phyloP scores from a whole-genome alignment of 2,797 vertebrate species.

The Setipinna tenuifilis region DNA sequence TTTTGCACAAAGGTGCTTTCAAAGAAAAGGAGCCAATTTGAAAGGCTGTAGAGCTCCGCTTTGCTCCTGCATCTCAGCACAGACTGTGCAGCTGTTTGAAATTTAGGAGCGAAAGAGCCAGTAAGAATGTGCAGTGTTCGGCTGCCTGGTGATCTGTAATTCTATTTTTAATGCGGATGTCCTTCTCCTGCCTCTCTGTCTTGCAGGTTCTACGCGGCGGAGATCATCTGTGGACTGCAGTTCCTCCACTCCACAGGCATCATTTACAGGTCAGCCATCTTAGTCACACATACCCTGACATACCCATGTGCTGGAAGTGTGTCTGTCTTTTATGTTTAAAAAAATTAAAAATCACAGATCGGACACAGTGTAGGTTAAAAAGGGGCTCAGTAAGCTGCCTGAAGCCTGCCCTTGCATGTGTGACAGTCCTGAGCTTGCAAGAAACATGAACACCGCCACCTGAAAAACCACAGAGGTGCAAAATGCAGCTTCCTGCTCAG shows the following conservation, averaged over 20 bases:
- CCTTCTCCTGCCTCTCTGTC: constrained; percentile 28
- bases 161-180: constrained; percentile 30
- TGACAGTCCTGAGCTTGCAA: neutral
- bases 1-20: neutral
- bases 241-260: constrained; percentile 94
- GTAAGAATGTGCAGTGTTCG: neutral
- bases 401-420: neutral
- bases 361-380: neutral
- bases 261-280: constrained; percentile 87
- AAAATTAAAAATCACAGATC: neutral
- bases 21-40: neutral
- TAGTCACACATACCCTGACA: neutral
- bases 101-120: neutral
- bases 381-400: neutral
- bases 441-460: neutral
- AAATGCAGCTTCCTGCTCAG: neutral
- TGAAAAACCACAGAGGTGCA: neutral
- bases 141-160: neutral
- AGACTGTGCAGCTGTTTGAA: neutral
- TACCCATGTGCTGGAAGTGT: neutral
- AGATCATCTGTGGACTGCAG: constrained; percentile 92
- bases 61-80: neutral
- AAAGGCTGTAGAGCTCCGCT: neutral
- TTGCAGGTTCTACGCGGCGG: constrained; percentile 90
- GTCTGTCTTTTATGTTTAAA: neutral